Evolutionary conservation across 1,140 invertebrate genomes (phyloP), one percentile per base, ranked within the genome.

Genomic region (Bathynomus jamesi): DNA sequence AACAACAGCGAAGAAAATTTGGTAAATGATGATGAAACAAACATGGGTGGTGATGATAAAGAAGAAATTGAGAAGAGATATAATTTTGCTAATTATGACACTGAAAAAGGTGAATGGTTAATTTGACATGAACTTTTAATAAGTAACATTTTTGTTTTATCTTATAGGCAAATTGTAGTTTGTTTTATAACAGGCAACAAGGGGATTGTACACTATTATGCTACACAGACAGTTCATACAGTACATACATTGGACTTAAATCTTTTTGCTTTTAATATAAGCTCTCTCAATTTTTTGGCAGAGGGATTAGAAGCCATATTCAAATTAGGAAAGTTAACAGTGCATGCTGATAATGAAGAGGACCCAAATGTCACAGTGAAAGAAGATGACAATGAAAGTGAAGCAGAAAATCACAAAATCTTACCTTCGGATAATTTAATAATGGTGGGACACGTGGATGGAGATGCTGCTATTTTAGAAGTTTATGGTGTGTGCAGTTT

Each of bases 351-450:
- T 63, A 83, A 85, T 79, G 83, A 83, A 4, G 85, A 86, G 77
- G 87, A 89, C 81, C 85, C 85, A 21, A 61, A 29, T 27, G 10
- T n/a, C 10, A 79, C 82, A 72, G 79, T 81, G 32, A 85, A 83
- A 53, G 83, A 86, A 69, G 91, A 94, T 80, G 93, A 91, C 75
- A 93, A 95, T 79, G 90, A 91, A 79, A 81, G 83, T 68, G 82
- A 83, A 13, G 73, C 75, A 17, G 93, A 96, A 80, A 93, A 97
- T 84, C 92, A 94, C 81, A 85, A 89, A 30, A 94, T 98, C 28
- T 91, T 93, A 82, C 85, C 88, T n/a, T 87, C 86, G 77, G 95
- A 98, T 80, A 98, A 97, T 84, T 83, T 98, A n/a, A 83, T 98
- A 28, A 81, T 95, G 17, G 87, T 92, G n/a, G 94, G 93, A 0